Conservation (phyloP, 2,113 vertebrate species). For the Laticauda laticaudata region DNA sequence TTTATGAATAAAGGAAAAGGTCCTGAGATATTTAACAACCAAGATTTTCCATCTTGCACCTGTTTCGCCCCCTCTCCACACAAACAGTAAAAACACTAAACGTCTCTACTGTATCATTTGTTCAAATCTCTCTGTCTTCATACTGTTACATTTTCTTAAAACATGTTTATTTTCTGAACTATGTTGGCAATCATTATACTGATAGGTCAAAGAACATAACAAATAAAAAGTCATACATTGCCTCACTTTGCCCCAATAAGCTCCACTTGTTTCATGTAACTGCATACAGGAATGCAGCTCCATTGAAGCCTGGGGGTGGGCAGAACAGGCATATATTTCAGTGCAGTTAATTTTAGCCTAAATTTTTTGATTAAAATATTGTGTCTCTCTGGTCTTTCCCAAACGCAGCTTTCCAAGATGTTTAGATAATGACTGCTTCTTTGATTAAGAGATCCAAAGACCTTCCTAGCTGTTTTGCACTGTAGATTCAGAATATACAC, state of each 20-base stretch:
- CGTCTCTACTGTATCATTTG: not conserved
- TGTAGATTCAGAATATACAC: conserved; percentile 63
- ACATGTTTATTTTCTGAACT: no score
- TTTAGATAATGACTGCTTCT: not conserved
- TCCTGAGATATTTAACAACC: not conserved
- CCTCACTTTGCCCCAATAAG: not conserved
- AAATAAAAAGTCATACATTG: not conserved
- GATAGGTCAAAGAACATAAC: not conserved
- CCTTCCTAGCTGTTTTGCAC: conserved; percentile 63
- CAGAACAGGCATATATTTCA: not conserved
- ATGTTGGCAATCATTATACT: not conserved
- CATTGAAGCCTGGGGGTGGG: not conserved
- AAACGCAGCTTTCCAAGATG: not conserved
- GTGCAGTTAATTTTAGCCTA: not conserved
- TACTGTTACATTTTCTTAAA: not conserved
- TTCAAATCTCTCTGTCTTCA: not conserved
- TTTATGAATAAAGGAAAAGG: not conserved
- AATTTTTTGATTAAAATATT: not conserved
- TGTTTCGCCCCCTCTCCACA: not conserved
- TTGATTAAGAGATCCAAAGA: conserved; percentile 47
- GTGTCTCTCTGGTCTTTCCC: no score
- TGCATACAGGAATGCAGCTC: no score
- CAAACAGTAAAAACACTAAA: not conserved
- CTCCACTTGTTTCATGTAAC: not conserved
- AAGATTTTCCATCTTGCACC: not conserved